phyloP scores from a whole-genome alignment of 1,140 invertebrate species.

The Portunus trituberculatus region DNA sequence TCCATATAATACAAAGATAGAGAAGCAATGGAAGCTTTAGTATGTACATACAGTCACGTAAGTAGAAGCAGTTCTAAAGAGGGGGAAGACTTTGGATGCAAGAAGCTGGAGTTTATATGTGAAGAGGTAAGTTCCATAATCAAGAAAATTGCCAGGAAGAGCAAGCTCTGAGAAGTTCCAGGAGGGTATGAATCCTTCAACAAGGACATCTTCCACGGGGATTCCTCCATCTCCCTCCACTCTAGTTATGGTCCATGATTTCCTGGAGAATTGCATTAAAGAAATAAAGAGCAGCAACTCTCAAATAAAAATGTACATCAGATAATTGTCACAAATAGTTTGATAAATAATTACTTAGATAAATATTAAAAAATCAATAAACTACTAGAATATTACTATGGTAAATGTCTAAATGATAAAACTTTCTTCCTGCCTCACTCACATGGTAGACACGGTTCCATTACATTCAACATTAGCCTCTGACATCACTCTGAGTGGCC shows the following conservation, averaged over 20 bases:
- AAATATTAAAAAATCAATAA: no score
- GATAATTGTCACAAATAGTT: no score
- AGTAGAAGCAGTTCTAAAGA: conserved; percentile 66
- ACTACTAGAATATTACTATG: no score
- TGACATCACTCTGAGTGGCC: not conserved
- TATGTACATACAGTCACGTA: conserved; percentile 54
- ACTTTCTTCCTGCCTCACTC: not conserved
- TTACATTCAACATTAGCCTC: conserved; percentile 24
- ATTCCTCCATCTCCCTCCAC: conserved; percentile 46
- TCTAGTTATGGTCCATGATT: conserved; percentile 40
- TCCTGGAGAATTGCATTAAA: not conserved
- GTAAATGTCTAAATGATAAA: no score
- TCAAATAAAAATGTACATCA: no score
- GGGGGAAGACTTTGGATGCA: conserved; percentile 59
- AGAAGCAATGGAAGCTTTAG: no score
- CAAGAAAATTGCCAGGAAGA: conserved; percentile 62
- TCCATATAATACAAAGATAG: not conserved
- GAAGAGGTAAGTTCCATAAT: conserved; percentile 68
- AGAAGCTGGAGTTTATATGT: conserved; percentile 64
- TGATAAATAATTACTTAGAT: no score
- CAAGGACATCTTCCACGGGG: conserved; percentile 35
- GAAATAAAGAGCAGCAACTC: no score
- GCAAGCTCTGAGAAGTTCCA: conserved; percentile 57
- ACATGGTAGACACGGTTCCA: conserved; percentile 24
- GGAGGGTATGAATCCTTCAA: conserved; percentile 60